A percentile compares a stretch with the other conserved stretches of the same genome.
These are phyloP conservation scores for Glandiceps talaboti DNA, from an alignment of 53 echinoderm and acorn worm species.

Conservation along the genomic window DNA sequence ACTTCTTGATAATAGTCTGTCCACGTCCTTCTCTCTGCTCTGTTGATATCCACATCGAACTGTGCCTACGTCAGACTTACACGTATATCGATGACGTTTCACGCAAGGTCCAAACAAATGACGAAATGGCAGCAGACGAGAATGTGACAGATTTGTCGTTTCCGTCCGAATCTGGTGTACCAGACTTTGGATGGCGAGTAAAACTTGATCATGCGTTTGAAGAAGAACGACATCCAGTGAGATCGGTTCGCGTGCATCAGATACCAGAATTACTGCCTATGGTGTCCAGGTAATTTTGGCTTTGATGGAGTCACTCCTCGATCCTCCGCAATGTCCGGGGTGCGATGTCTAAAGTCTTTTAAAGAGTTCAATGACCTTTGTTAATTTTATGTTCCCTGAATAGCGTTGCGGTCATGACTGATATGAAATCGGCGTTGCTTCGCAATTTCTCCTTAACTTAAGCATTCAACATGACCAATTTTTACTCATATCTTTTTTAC, in stretches of 20 bases:
- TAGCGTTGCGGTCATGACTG: too few species aligned
- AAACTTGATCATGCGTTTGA: slow-evolving; percentile 65
- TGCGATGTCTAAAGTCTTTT: too few species aligned
- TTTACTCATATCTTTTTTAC: too few species aligned
- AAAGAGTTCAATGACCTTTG: neutral
- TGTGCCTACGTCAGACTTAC: neutral
- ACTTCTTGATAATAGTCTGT: too few species aligned
- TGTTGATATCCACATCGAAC: too few species aligned
- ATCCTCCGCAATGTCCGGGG: neutral
- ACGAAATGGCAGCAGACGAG: neutral
- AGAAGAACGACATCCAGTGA: slow-evolving; percentile 81
- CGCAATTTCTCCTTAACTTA: too few species aligned
- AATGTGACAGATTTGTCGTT: neutral
- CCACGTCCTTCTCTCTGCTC: too few species aligned
- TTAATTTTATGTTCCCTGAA: neutral
- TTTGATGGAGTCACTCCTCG: neutral
- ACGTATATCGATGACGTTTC: neutral
- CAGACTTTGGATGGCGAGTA: slow-evolving; percentile 60
- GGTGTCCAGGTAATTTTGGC: slow-evolving; percentile 55
- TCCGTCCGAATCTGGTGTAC: slow-evolving; percentile 35
- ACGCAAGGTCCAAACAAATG: neutral
- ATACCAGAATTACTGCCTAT: slow-evolving; percentile 36
- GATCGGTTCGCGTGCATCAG: slow-evolving; percentile 36
- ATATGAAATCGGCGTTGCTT: too few species aligned
- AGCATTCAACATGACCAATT: too few species aligned